phyloP scores from a whole-genome alignment of 2,797 vertebrate species.

The Florisuga fusca region DNA sequence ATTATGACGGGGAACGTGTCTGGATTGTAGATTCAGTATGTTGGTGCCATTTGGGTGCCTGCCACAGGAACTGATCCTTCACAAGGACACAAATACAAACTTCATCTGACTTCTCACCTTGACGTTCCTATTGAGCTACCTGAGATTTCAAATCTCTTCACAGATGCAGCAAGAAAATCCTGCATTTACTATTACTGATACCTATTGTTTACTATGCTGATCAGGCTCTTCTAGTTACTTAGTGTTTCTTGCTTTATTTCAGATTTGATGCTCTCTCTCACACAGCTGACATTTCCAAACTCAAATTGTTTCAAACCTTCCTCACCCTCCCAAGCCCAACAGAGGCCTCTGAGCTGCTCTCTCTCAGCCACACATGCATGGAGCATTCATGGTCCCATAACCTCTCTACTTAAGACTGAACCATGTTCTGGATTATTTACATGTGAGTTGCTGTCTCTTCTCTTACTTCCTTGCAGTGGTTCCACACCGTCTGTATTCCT shows the following conservation, averaged over 20 bases:
- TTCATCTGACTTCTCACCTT: not conserved
- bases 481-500: not conserved
- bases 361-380: not conserved
- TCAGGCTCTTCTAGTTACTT: not conserved
- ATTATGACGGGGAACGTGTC: not conserved
- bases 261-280: not conserved
- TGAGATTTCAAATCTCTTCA: not conserved
- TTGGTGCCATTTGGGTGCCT: not conserved
- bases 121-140: not conserved
- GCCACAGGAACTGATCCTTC: not conserved
- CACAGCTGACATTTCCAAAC: not conserved
- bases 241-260: not conserved
- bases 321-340: not conserved
- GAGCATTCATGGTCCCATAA: not conserved
- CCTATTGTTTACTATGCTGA: not conserved
- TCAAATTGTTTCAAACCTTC: not conserved
- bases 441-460: not conserved
- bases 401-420: not conserved
- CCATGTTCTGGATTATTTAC: not conserved
- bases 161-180: not conserved
- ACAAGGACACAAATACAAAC: not conserved
- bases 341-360: not conserved
- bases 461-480: constrained; percentile 8
- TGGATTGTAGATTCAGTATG: not conserved
- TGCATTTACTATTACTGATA: not conserved